Percentiles rank a stretch among this genome's conserved stretches.
These are phyloP conservation scores for Euphydryas editha DNA, from an alignment of 2,888 invertebrate species.

Conservation along the genomic window DNA sequence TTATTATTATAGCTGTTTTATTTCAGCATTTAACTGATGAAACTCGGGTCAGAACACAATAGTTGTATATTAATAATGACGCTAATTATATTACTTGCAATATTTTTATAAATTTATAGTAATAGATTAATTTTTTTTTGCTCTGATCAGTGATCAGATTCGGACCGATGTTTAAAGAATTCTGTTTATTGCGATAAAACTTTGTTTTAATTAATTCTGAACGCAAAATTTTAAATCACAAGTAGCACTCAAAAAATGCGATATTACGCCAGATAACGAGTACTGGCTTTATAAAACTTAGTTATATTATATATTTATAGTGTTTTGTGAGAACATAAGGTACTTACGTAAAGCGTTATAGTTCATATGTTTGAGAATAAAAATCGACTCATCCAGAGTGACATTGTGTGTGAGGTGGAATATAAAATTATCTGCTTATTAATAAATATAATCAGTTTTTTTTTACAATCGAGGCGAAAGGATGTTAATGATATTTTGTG, in stretches of 20 bases:
- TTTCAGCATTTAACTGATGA: conserved; percentile 52
- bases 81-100: conserved; percentile 63
- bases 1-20: conserved; percentile 42
- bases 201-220: conserved; percentile 5
- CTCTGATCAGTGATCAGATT: conserved; percentile 51
- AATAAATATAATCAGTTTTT: conserved; percentile 74
- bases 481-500: conserved; percentile 67
- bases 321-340: conserved; percentile 60
- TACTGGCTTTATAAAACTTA: conserved; percentile 23
- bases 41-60: conserved; percentile 49
- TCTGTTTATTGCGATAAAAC: conserved; percentile 28
- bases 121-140: conserved; percentile 64
- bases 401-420: conserved; percentile 27
- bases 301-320: conserved; percentile 39
- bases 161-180: conserved; percentile 44
- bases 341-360: conserved; percentile 65
- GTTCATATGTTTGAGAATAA: conserved; percentile 51
- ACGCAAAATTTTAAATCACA: conserved; percentile 17
- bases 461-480: conserved; percentile 45
- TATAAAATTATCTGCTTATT: conserved; percentile 60
- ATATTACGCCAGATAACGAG: conserved; percentile 10
- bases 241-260: conserved; percentile 13
- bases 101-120: conserved; percentile 63
- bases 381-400: conserved; percentile 43
- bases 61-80: conserved; percentile 57